These are phyloP conservation scores for Melopsittacus undulatus DNA, from an alignment of 2,797 vertebrate genomes.

Conservation along the genomic window DNA sequence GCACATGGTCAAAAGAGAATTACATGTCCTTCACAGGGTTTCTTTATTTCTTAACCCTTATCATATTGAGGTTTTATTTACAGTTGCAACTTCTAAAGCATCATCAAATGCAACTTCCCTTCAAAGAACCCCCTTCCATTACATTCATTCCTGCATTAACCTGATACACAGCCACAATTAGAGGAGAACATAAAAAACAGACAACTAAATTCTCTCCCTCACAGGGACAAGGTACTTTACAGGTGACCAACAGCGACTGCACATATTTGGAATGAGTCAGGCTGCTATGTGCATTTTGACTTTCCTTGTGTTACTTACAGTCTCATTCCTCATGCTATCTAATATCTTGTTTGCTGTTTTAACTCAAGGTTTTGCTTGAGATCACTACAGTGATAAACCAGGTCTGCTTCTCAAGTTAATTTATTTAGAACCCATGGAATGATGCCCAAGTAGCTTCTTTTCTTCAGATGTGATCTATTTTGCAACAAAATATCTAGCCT, in stretches of 20 bases:
- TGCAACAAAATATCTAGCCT: not conserved
- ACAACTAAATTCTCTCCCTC: not conserved
- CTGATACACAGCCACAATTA: not conserved
- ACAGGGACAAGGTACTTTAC: not conserved
- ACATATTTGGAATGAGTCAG: not conserved
- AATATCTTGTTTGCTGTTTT: conserved; percentile 37
- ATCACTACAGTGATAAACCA: conserved; percentile 34
- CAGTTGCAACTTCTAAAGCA: not conserved
- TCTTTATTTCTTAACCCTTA: not conserved
- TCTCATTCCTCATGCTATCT: conserved; percentile 46
- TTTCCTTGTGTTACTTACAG: conserved; percentile 37
- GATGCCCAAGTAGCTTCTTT: not conserved
- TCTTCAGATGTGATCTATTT: not conserved
- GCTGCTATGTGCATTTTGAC: conserved; percentile 25
- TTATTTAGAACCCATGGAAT: conserved; percentile 20
- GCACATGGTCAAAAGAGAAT: not conserved
- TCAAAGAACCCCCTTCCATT: not conserved
- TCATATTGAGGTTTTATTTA: not conserved
- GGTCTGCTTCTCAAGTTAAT: not conserved
- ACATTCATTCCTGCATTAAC: not conserved
- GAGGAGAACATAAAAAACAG: not conserved
- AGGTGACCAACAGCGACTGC: not conserved
- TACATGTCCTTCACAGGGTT: not conserved
- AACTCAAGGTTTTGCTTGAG: conserved; percentile 32
- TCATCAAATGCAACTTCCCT: not conserved